Conservation (phyloP, 2,113 vertebrate genomes). For the Odobenus rosmarus region DNA sequence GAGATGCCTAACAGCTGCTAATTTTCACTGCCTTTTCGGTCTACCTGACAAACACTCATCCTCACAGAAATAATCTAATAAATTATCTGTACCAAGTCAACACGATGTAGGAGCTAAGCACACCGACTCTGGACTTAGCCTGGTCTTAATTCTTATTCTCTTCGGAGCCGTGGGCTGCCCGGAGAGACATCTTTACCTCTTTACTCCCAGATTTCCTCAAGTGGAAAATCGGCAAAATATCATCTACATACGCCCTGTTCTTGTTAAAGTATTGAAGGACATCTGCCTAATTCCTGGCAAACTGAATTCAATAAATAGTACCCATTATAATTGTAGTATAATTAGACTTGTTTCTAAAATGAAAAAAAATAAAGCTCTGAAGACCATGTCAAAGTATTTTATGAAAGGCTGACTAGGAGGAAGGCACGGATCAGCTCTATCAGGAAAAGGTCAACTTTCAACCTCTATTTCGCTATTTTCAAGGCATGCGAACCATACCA, state of each 20-base stretch:
- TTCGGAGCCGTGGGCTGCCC: not conserved
- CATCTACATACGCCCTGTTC: accelerated
- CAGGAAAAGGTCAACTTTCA: not conserved
- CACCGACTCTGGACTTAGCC: not conserved
- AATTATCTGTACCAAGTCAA: not conserved
- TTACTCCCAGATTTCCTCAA: not conserved
- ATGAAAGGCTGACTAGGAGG: too few relatives aligned
- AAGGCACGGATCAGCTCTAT: accelerated
- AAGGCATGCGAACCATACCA: not conserved
- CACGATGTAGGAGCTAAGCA: not conserved
- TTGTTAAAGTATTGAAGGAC: not conserved
- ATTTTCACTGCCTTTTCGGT: not conserved
- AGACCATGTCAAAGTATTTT: not conserved
- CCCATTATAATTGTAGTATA: not conserved
- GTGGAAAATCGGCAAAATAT: not conserved
- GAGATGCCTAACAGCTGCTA: accelerated
- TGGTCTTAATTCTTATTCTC: not conserved
- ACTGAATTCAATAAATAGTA: not conserved
- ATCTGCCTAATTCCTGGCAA: not conserved
- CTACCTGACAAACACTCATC: not conserved
- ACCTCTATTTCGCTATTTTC: not conserved
- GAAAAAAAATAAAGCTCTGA: not conserved
- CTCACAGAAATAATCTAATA: not conserved
- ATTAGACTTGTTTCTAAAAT: not conserved
- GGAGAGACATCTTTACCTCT: not conserved